Percentiles rank a stretch among this genome's conserved stretches.
These are phyloP conservation scores for Creontiades dilutus DNA, from an alignment of 2,888 invertebrate species.

Conservation along the genomic window DNA sequence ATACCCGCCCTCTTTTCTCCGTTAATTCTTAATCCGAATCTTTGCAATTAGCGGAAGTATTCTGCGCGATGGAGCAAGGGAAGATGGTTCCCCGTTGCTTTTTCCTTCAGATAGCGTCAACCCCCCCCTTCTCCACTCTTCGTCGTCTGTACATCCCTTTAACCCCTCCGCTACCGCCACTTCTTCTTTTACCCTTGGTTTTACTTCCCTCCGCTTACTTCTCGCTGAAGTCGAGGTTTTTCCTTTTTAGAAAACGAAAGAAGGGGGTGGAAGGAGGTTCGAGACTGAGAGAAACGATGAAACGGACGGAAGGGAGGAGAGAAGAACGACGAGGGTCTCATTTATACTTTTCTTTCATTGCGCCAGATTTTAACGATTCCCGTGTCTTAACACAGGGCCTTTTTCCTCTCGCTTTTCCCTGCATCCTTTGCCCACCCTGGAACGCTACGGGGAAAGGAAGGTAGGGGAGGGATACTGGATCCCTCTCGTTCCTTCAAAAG, in stretches of 20 bases:
- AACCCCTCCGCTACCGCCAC: constrained; percentile 53
- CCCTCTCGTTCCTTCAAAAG: not conserved
- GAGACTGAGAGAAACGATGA: constrained; percentile 28
- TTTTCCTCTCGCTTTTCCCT: not conserved
- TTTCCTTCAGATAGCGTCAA: not conserved
- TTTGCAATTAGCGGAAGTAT: constrained; percentile 75
- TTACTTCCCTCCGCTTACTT: constrained; percentile 45
- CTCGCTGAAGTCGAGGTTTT: constrained; percentile 66
- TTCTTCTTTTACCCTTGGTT: constrained; percentile 42
- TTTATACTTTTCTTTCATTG: constrained; percentile 76
- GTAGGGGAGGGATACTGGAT: not conserved
- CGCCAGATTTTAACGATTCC: constrained; percentile 76
- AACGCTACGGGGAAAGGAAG: not conserved
- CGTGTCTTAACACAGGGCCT: constrained; percentile 60
- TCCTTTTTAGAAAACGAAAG: constrained; percentile 47
- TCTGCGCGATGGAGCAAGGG: constrained; percentile 55
- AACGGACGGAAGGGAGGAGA: not conserved
- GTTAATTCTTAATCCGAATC: constrained; percentile 75
- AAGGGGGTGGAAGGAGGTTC: not conserved
- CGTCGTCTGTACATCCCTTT: constrained; percentile 12
- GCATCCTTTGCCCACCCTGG: not conserved
- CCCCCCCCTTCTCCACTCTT: not conserved
- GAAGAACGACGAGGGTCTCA: constrained; percentile 53
- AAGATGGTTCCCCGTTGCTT: constrained; percentile 55
- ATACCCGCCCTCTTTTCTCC: constrained; percentile 20